Evolutionary conservation across 2,797 vertebrate species (phyloP), one percentile per base, ranked within the genome.

Genomic region (Ceyx erithaca): DNA sequence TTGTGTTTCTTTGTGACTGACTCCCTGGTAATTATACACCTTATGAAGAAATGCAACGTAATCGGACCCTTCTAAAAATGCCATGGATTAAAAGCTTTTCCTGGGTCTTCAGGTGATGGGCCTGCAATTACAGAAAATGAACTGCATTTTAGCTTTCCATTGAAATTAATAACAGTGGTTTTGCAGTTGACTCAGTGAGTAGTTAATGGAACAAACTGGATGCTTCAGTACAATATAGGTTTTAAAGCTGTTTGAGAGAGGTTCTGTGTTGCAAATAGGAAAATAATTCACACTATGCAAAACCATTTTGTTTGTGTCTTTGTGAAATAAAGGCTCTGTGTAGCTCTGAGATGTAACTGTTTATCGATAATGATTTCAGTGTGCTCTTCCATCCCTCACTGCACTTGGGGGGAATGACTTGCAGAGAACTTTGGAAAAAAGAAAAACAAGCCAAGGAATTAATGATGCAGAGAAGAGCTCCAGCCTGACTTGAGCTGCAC

Each of bases 41-140:
- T 97, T 95, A 93, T 94, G 97, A 97, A 98, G 97, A 97, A 94
- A 96, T 85, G 94, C 46, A 4, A 93, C 96, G 96, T 96, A 97
- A 97, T 98, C 96, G 97, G 95, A 95, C 94, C 96, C 91, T 94
- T 98, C 97, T 96, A 93, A 97, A 97, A 98, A 97, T 94, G 97
- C 94, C 95, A 96, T 71, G 82, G 98, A 98, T 98, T 98, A 98
- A 98, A 98, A 98, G 97, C 98, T 98, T 98, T 97, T 96, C 71
- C 96, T 79, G 91, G 96, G 97, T 98, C 97, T 98, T 98, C 97
- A 98, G 97, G 94, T 96, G 67, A 93, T 92, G 94, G 96, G 96
- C 92, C 97, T 90, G 97, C 97, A 98, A 98, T 98, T 98, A 98
- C 61, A 93, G 97, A 97, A 97, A 98, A 98, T 98, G 97, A 98